Evolutionary conservation across 2,113 vertebrate species (phyloP).

Genomic region (Shinisaurus crocodilurus): DNA sequence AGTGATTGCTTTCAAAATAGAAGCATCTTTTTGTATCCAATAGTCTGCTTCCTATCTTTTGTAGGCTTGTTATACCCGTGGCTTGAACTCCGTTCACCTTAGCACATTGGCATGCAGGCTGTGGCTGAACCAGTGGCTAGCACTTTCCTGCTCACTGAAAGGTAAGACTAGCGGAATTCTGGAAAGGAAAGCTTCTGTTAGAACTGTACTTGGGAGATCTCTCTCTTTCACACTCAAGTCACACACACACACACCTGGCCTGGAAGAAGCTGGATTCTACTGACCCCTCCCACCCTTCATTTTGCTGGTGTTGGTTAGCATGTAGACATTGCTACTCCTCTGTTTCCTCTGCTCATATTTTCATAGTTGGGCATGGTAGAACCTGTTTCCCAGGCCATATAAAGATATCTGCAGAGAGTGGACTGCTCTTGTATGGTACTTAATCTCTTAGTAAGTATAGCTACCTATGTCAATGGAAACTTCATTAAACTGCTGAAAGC

Average conservation of each 20-base stretch:
- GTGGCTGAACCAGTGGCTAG: slow-evolving; percentile 91
- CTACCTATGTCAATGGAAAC: neutral
- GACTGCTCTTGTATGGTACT: neutral
- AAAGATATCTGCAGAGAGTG: neutral
- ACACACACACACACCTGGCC: neutral
- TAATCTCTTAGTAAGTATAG: neutral
- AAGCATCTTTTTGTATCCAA: rapidly evolving
- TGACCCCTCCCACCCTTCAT: neutral
- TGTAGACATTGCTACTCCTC: neutral
- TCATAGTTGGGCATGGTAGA: neutral
- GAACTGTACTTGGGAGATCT: neutral
- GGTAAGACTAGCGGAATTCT: slow-evolving; percentile 68
- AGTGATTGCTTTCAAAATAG: neutral
- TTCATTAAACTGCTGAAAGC: neutral
- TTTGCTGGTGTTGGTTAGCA: neutral
- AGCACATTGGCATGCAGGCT: slow-evolving; percentile 74
- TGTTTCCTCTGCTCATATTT: neutral
- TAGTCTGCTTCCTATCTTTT: rapidly evolving
- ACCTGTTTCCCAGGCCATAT: neutral
- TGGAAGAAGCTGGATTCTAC: neutral
- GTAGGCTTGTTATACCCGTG: slow-evolving; percentile 91
- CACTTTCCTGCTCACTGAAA: slow-evolving; percentile 85
- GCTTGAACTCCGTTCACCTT: slow-evolving; percentile 80
- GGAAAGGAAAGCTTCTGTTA: rapidly evolving
- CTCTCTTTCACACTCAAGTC: no score